A percentile compares a stretch with the other conserved stretches of the same genome.
Evolutionary conservation across 2,888 invertebrate genomes (phyloP).

Genomic region (Cephonodes hylas): DNA sequence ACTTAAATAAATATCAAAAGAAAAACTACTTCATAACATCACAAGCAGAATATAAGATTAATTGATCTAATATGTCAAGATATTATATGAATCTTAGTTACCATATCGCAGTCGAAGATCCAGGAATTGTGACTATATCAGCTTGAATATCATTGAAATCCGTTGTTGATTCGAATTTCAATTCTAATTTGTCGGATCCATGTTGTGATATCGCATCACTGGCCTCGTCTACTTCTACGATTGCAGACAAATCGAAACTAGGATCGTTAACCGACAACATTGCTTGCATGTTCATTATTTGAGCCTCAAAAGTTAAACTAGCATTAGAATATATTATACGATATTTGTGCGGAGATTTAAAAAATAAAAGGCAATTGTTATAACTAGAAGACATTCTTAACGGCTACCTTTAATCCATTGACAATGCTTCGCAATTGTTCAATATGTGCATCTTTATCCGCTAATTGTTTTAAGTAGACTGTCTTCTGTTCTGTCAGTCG

Average conservation of each 20-base stretch:
- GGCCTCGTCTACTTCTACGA: slow-evolving; percentile 71
- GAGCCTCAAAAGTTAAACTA: slow-evolving; percentile 61
- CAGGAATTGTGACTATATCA: slow-evolving; percentile 54
- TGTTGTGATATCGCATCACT: slow-evolving; percentile 59
- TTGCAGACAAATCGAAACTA: slow-evolving; percentile 73
- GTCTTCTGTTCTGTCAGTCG: slow-evolving; percentile 73
- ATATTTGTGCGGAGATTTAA: too few relatives aligned
- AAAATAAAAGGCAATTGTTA: background rate
- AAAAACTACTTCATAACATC: too few relatives aligned
- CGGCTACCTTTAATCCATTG: slow-evolving; percentile 66
- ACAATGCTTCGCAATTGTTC: slow-evolving; percentile 67
- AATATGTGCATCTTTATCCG: slow-evolving; percentile 70
- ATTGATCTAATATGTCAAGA: too few relatives aligned
- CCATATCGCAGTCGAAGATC: slow-evolving; percentile 67
- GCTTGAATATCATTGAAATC: slow-evolving; percentile 62
- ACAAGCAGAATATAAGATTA: too few relatives aligned
- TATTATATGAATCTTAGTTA: too few relatives aligned
- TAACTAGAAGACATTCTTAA: too few relatives aligned
- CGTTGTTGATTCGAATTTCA: slow-evolving; percentile 62
- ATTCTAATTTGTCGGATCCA: slow-evolving; percentile 62
- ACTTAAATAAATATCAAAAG: too few relatives aligned
- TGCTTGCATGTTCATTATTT: slow-evolving; percentile 73
- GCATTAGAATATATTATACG: too few relatives aligned
- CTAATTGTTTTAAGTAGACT: slow-evolving; percentile 56
- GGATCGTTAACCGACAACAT: slow-evolving; percentile 71